phyloP scores from a whole-genome alignment of 2,888 invertebrate genomes.

The Lithophane socia region DNA sequence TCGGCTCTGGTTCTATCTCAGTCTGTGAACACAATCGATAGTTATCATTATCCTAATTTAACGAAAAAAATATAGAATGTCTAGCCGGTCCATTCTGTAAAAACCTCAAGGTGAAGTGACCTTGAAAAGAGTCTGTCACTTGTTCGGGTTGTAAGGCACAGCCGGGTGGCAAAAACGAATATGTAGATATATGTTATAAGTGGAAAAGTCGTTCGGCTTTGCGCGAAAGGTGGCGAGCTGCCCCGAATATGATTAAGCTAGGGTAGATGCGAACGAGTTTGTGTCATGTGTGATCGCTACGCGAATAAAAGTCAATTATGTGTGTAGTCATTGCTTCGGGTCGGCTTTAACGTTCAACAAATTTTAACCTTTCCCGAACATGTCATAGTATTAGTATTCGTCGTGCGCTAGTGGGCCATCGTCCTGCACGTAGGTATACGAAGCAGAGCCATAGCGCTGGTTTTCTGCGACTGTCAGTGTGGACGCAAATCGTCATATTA shows the following conservation, averaged over 20 bases:
- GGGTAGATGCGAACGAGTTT: neutral
- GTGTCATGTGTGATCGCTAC: neutral
- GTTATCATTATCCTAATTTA: neutral
- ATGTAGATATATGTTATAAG: neutral
- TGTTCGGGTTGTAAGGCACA: neutral
- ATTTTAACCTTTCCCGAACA: neutral
- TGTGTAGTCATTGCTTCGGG: neutral
- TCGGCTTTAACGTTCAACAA: neutral
- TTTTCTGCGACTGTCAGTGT: neutral
- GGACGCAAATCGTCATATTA: neutral
- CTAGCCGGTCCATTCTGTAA: neutral
- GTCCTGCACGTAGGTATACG: too few species aligned
- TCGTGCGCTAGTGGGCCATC: neutral
- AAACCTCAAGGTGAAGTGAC: neutral
- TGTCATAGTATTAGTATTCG: neutral
- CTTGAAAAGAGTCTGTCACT: neutral
- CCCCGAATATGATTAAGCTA: neutral
- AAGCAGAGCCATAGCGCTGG: neutral
- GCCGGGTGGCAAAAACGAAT: neutral
- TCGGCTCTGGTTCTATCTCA: conserved; percentile 76
- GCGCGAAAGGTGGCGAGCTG: too few species aligned
- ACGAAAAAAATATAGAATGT: neutral
- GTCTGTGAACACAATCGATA: conserved; percentile 66
- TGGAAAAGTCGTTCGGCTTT: neutral
- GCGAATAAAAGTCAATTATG: neutral